Base-by-base conservation (phyloP, 1,140 invertebrate genomes). In the Zaprionus camerounensis region DNA sequence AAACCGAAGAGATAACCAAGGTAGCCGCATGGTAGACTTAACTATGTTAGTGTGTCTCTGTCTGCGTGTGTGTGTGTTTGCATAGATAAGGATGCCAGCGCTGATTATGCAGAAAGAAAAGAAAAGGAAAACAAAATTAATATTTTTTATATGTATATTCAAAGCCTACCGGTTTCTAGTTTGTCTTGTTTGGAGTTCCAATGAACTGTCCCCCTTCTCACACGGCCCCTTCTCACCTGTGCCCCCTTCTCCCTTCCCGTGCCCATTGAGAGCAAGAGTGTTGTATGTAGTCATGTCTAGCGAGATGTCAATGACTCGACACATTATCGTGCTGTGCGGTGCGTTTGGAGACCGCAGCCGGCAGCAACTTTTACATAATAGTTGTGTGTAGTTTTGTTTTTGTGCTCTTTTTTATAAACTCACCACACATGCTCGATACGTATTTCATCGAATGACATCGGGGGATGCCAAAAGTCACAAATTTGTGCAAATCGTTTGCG, bases 401-500 rank as follows among this genome's bases (percentile, higher is more conserved):
- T 9, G 13, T 36, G 55, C 46, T 56, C 15, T 26, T 71, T 70
- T 58, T 68, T 78, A 34, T 61, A 36, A 38, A 66, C 22, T 34
- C 28, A 34, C 28, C 65, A 64, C 62, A 72, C 51, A 64, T 26
- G 26, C 36, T 61, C 41, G 56, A 51, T 28, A 28, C 22, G 17
- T 46, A 64, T 65, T 26, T 65, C 46, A 22, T 51, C 41, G n/a
- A n/a, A 17, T 9, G 5, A 3, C 15, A 36, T 41, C 24, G 31
- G n/a, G 7, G n/a, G 58, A 63, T 59, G 58, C 59, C 68, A 76
- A 78, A 87, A 56, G 34, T 88, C 71, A 75, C 79, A 85, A 53
- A 93, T 94, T 80, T 95, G 95, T 13, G 91, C 93, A 22, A 95
- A 81, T 31, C 92, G 93, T 69, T 94, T 92, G n/a, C 93, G 83